Evolutionary conservation across 53 echinoderm and acorn worm species (phyloP).

Genomic region (Crossaster papposus): DNA sequence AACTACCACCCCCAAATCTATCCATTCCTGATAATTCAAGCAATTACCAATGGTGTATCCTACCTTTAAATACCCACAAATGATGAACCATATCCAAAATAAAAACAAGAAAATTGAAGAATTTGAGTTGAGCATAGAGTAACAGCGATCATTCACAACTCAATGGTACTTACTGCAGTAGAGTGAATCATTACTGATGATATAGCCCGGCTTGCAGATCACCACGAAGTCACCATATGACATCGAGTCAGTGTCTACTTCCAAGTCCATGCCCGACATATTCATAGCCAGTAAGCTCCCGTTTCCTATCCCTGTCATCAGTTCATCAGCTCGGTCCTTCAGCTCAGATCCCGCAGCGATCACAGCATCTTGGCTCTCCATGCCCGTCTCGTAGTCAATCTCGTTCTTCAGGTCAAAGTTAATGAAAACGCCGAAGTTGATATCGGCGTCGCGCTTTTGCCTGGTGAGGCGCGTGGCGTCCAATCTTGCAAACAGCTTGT

Average conservation of each 20-base stretch:
- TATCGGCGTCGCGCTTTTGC: conserved; percentile 18
- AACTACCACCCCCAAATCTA: no score
- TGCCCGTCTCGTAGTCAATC: conserved; percentile 18
- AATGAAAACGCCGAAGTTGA: conserved; percentile 26
- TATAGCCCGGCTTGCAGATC: conserved; percentile 26
- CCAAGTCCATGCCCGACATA: not conserved
- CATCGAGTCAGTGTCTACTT: conserved; percentile 1
- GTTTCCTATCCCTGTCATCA: conserved; percentile 9
- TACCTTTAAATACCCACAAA: no score
- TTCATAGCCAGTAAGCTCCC: not conserved
- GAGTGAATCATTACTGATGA: conserved; percentile 23
- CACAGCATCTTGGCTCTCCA: conserved; percentile 28
- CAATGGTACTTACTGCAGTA: conserved; percentile 32
- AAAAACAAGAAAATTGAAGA: no score
- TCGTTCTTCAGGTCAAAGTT: conserved; percentile 15
- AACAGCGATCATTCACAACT: not conserved
- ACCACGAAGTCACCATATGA: conserved; percentile 17
- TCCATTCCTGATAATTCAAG: no score
- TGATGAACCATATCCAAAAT: no score
- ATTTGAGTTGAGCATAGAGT: no score
- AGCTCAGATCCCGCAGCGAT: not conserved
- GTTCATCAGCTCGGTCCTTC: conserved; percentile 12
- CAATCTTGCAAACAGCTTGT: conserved; percentile 7
- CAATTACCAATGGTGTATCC: no score
- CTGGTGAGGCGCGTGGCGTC: not conserved